phyloP scores from a whole-genome alignment of 2,888 invertebrate genomes.

The Chrysina gloriosa region DNA sequence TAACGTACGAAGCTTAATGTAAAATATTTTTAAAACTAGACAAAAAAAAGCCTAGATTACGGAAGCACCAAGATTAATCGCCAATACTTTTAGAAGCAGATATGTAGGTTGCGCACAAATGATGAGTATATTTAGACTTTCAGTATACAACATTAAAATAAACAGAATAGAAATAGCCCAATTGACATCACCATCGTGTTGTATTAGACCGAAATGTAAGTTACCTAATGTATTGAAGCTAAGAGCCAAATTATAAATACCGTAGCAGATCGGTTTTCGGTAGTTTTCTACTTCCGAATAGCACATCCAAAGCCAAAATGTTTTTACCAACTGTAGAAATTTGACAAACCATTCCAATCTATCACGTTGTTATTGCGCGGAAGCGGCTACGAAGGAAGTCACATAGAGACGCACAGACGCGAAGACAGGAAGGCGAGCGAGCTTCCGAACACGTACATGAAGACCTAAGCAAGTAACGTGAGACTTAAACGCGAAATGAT shows the following conservation, averaged over 20 bases:
- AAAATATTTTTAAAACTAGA: not conserved
- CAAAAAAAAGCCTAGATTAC: not conserved
- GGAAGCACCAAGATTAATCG: slow-evolving; percentile 16
- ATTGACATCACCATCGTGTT: slow-evolving; percentile 26
- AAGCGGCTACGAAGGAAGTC: slow-evolving; percentile 9
- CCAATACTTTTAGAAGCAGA: not conserved
- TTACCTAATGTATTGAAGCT: slow-evolving; percentile 20
- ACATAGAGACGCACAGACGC: slow-evolving; percentile 12
- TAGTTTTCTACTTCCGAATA: slow-evolving; percentile 10
- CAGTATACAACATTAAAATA: slow-evolving; percentile 28
- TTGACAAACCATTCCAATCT: not conserved
- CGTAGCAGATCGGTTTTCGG: slow-evolving; percentile 14
- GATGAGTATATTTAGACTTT: slow-evolving; percentile 14
- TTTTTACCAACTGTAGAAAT: not conserved
- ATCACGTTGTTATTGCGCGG: not conserved
- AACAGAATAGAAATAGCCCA: slow-evolving; percentile 30
- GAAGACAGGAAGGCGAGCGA: slow-evolving; percentile 20
- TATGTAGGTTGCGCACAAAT: slow-evolving; percentile 14
- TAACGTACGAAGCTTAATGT: not conserved
- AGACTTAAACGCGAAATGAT: slow-evolving; percentile 24
- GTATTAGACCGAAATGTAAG: not conserved
- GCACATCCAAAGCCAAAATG: not conserved
- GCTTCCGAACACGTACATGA: slow-evolving; percentile 21
- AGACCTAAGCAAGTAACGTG: slow-evolving; percentile 20
- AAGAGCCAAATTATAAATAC: slow-evolving; percentile 33